Conservation (phyloP, 2,888 invertebrate genomes). For the Ophioninae sp. region DNA sequence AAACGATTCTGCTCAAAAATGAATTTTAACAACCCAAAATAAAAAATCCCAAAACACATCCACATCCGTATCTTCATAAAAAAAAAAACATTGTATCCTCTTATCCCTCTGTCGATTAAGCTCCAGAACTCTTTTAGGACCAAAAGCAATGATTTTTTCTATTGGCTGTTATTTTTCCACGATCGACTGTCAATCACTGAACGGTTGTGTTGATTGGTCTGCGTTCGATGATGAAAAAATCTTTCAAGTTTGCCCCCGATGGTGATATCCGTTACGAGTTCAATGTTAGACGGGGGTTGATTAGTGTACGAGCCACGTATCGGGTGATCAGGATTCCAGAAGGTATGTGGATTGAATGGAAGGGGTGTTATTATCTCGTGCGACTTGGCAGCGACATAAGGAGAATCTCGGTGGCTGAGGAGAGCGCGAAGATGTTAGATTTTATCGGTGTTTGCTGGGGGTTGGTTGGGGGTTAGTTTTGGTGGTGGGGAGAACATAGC, state of each 20-base stretch:
- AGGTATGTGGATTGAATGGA: constrained; percentile 30
- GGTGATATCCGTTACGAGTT: neutral
- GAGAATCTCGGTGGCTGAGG: constrained; percentile 10
- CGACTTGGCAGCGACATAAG: constrained; percentile 6
- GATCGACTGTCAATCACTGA: neutral
- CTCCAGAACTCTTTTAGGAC: too few relatives aligned
- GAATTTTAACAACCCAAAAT: too few relatives aligned
- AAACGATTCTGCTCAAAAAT: too few relatives aligned
- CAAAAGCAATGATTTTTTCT: too few relatives aligned
- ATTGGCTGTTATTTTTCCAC: too few relatives aligned
- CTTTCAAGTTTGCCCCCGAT: neutral
- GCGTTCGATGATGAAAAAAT: too few relatives aligned
- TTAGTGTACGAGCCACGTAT: constrained; percentile 4
- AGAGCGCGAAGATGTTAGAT: constrained; percentile 17
- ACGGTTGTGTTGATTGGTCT: too few relatives aligned
- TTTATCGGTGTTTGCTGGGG: constrained; percentile 44
- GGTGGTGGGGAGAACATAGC: neutral
- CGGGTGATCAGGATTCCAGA: constrained; percentile 24
- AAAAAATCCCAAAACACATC: too few relatives aligned
- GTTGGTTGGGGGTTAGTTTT: constrained; percentile 8
- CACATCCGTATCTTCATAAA: too few relatives aligned
- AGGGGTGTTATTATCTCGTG: constrained; percentile 21
- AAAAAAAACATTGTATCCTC: too few relatives aligned
- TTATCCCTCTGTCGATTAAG: too few relatives aligned
- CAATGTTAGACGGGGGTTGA: constrained; percentile 1